These are phyloP conservation scores for Bettongia penicillata DNA, from an alignment of 2,113 vertebrate genomes.

Conservation along the genomic window DNA sequence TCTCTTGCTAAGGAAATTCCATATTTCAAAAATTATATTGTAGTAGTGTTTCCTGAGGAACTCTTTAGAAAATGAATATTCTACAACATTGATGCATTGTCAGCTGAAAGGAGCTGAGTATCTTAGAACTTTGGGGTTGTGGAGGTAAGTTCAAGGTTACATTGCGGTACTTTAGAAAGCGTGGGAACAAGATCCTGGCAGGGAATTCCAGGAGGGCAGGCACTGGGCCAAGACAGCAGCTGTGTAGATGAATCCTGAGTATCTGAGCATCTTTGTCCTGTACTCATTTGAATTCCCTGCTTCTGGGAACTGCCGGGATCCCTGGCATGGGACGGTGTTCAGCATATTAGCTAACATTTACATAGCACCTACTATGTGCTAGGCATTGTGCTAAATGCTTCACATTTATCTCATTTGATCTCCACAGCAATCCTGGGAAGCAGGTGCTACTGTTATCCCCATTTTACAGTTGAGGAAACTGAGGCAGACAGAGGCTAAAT, in stretches of 20 bases:
- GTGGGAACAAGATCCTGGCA: background rate
- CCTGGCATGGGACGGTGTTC: background rate
- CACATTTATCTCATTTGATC: background rate
- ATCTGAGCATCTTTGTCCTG: background rate
- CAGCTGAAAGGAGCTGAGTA: background rate
- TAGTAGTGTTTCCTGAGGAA: background rate
- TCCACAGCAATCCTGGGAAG: too few relatives aligned
- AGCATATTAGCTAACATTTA: background rate
- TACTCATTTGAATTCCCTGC: background rate
- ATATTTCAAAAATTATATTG: background rate
- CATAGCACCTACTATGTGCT: background rate
- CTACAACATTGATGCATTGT: background rate
- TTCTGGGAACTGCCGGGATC: background rate
- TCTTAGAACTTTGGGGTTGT: background rate
- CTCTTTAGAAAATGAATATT: background rate
- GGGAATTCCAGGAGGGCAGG: background rate
- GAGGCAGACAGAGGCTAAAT: too few relatives aligned
- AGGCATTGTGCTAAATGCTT: background rate
- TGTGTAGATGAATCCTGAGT: background rate
- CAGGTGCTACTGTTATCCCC: too few relatives aligned
- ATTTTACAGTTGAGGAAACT: too few relatives aligned
- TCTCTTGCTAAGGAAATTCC: background rate
- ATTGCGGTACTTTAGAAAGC: conserved; percentile 1
- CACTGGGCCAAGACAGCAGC: background rate
- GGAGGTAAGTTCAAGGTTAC: background rate